Evolutionary conservation across 2,888 invertebrate genomes (phyloP), one percentile per base, ranked within the genome.

Genomic region (Diarsia dahlii): DNA sequence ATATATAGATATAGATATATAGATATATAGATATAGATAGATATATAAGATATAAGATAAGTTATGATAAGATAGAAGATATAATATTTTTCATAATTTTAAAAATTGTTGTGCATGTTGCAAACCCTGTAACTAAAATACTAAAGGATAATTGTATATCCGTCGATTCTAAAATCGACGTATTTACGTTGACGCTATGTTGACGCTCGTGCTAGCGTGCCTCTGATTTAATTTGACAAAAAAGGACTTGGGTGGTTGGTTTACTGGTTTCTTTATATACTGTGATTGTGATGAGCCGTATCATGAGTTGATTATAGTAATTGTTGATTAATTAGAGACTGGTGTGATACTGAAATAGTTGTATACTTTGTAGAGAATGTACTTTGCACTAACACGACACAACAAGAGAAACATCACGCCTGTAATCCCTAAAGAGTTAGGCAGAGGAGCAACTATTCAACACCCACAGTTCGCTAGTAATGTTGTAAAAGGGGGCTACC

Each of bases 301-400:
- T 60, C 60, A 76, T 68, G 63, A 52, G 50, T 71, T 71, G 34
- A 46, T 12, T n/a, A 77, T 60, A 63, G 52, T 34, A n/a, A 50
- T 39, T 2, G 56, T n/a, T 58, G 46, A 79, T 64, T 52, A 46
- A 65, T 80, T 58, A 1, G 18, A 23, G 39, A 63, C 46, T 28
- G 34, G 71, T 48, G 62, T 39, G 45, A 68, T 28, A 4, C 60
- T n/a, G n/a, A 62, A 62, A 62, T 62, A 62, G 13, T 39, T 62
- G 6, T 62, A 13, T 62, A 62, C 62, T 39, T 39, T 62, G 39
- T 39, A 39, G 6, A n/a, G 12, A 39, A 20, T 60, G 34, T 20
- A 39, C 8, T 5, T 20, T 39, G 62, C 18, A 39, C 23, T 23
- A 56, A 62, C 20, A 20, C 20, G 20, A 62, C 20, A n/a, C 39